phyloP scores from a whole-genome alignment of 2,888 invertebrate species.

The Pasiphila rectangulata region DNA sequence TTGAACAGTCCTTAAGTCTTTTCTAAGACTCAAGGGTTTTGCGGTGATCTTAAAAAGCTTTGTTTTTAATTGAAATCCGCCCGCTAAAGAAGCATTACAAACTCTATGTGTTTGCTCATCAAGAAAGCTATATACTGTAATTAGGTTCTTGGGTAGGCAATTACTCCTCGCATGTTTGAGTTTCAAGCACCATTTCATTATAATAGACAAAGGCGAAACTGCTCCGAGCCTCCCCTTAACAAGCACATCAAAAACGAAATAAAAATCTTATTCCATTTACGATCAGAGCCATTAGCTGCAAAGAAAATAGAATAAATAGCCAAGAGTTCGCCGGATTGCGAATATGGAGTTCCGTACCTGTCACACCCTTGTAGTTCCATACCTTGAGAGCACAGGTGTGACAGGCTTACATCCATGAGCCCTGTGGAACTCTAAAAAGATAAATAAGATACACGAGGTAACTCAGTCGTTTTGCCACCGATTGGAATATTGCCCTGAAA shows the following conservation, averaged over 20 bases:
- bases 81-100: no score
- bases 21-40: no score
- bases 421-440: slow-evolving; percentile 38
- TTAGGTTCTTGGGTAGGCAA: slow-evolving; percentile 31
- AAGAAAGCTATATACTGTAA: slow-evolving; percentile 34
- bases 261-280: slow-evolving; percentile 64
- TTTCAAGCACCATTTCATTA: slow-evolving; percentile 40
- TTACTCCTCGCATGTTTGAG: slow-evolving; percentile 42
- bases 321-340: slow-evolving; percentile 1
- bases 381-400: slow-evolving; percentile 2
- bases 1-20: no score
- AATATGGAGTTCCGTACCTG: neutral
- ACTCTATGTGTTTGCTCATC: slow-evolving; percentile 21
- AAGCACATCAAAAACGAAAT: slow-evolving; percentile 61
- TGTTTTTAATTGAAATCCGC: no score
- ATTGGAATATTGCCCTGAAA: slow-evolving; percentile 62
- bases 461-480: slow-evolving; percentile 52
- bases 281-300: slow-evolving; percentile 58
- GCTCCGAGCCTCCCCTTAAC: slow-evolving; percentile 50
- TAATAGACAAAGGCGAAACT: slow-evolving; percentile 48
- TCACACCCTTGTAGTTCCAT: neutral
- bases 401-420: neutral
- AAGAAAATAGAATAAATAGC: slow-evolving; percentile 45
- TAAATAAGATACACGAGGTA: slow-evolving; percentile 51
- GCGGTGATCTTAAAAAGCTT: no score